Percentiles rank a stretch among this genome's conserved stretches.
phyloP scores from a whole-genome alignment of 2,113 vertebrate species.

The Thalassarche chlororhynchos region DNA sequence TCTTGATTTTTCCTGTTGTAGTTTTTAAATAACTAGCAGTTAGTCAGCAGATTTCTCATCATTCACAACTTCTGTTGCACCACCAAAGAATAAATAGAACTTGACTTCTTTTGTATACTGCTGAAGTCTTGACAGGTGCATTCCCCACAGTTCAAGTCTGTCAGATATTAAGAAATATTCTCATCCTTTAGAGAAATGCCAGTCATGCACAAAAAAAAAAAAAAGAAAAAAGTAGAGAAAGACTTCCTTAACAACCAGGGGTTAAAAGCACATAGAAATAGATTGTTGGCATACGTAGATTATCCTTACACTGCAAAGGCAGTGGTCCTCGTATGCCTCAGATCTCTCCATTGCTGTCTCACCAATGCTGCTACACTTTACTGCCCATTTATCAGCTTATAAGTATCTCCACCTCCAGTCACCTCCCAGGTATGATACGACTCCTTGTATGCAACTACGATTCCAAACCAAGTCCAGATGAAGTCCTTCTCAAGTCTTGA shows the following conservation, averaged over 20 bases:
- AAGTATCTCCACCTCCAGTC: not conserved
- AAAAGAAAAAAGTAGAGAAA: not conserved
- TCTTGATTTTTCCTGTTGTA: not conserved
- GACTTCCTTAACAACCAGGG: not conserved
- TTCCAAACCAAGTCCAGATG: not conserved
- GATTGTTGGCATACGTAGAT: not conserved
- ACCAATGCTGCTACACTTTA: not conserved
- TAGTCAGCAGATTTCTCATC: not conserved
- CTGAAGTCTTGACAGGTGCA: not conserved
- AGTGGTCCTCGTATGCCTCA: rapidly evolving
- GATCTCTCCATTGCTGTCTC: not conserved
- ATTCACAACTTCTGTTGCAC: not conserved
- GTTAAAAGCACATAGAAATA: not conserved
- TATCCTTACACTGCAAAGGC: not conserved
- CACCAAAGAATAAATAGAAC: not conserved
- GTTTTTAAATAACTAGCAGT: not conserved
- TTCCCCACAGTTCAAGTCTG: not conserved
- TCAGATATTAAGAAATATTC: not conserved
- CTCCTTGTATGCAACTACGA: not conserved
- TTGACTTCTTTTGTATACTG: not conserved
- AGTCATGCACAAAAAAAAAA: rapidly evolving
- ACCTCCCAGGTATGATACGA: no score
- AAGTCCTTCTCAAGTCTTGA: not conserved
- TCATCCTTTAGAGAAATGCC: not conserved
- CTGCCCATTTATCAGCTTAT: no score